Evolutionary conservation across 92 coral and sea anemone species (phyloP), one percentile per base, ranked within the genome.

Genomic region (Umimayanthus kanabou): DNA sequence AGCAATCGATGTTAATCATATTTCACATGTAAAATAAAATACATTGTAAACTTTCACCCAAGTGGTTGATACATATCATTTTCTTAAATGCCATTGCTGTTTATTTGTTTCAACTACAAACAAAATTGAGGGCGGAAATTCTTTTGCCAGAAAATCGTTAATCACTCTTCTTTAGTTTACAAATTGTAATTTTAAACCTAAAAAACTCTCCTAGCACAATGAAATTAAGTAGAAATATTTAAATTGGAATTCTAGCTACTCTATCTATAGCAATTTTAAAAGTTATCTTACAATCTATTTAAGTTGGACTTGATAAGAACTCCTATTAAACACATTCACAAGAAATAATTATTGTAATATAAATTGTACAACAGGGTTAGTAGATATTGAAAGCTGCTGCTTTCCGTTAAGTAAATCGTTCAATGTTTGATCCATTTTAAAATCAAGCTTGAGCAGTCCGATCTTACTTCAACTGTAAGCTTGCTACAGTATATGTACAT

Each of bases 231-330:
- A 75, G 3, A 75, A 75, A 75, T 23, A 13, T 75, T 37, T 75
- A 75, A 75, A 75, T 18, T 75, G 47, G 18, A 75, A 39, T 16
- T 75, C 79, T 75, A 75, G 47, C 53, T 75, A 75, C 45, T 39
- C 25, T 28, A 11, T 39, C 25, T 28, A 11, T 53, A 25, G 18
- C 28, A 30, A 30, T 26, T 37, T 18, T 7, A 6, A 20, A 75
- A 39, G 79, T 33, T 37, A 73, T 73, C 37, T 73, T 29, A 16
- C 77, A 33, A 33, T 37, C 49, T 39, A 6, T 25, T 75, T 22
- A 53, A 53, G 14, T 0, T 53, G 58, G 58, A 9, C 14, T 53
- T 53, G 14, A 11, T 53, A 13, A 2, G 25, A 40, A 39, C 26
- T 75, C 53, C 6, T 33, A 75, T 0, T 73, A 14, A 4, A 39